Evolutionary conservation across 1,140 invertebrate species (phyloP).

Genomic region (Cecropterus lyciades): DNA sequence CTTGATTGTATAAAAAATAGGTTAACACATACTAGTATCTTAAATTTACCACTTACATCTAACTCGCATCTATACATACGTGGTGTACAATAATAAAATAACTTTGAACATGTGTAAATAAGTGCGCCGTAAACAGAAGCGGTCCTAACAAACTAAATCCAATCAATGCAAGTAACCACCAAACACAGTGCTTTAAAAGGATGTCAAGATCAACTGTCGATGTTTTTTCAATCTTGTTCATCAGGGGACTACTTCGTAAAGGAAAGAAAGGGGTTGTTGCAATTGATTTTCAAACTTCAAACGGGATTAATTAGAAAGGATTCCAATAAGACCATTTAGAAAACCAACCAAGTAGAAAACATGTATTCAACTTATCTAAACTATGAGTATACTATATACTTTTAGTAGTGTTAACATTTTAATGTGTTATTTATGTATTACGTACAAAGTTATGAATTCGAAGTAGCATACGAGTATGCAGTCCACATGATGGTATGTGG

Average conservation of each 20-base stretch:
- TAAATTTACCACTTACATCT: no score
- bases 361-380: no score
- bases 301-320: slow-evolving; percentile 55
- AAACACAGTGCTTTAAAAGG: slow-evolving; percentile 57
- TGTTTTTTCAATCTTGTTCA: slow-evolving; percentile 73
- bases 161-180: slow-evolving; percentile 54
- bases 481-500: no score
- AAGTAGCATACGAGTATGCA: no score
- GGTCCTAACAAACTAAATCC: slow-evolving; percentile 51
- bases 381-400: no score
- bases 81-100: not conserved
- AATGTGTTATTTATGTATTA: no score
- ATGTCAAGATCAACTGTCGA: slow-evolving; percentile 73
- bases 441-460: no score
- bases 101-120: not conserved
- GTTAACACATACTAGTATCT: no score
- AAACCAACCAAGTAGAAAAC: no score
- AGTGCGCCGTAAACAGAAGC: slow-evolving; percentile 28
- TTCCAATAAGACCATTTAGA: slow-evolving; percentile 33
- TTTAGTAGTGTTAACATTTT: no score
- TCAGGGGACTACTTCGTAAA: slow-evolving; percentile 56
- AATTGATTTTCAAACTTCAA: slow-evolving; percentile 65
- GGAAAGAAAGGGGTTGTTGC: slow-evolving; percentile 37
- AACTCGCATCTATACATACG: no score
- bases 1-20: no score